A percentile compares a stretch with the other conserved stretches of the same genome.
These are phyloP conservation scores for Drosophila siamana DNA, from an alignment of 2,888 invertebrate species.

Conservation along the genomic window DNA sequence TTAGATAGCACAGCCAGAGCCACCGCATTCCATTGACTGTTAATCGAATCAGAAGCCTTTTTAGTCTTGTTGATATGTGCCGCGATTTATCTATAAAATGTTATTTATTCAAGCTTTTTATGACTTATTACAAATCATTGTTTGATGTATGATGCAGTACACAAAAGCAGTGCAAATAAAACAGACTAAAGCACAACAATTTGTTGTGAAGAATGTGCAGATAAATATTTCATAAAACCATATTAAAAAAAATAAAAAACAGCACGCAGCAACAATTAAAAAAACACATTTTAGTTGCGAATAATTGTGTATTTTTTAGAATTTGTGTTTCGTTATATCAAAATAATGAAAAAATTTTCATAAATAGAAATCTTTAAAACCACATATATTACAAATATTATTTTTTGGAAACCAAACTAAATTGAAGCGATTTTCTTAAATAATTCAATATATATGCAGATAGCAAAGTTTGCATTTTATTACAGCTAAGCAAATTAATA, in stretches of 20 bases:
- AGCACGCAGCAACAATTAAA: not conserved
- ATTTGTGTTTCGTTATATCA: not conserved
- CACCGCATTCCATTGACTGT: not conserved
- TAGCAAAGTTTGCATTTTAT: too few relatives aligned
- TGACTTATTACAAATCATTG: not conserved
- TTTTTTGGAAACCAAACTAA: not conserved
- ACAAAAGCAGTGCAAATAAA: not conserved
- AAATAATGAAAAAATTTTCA: not conserved
- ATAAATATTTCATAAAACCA: conserved; percentile 8
- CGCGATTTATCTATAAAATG: not conserved
- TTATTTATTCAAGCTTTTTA: not conserved
- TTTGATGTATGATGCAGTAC: not conserved
- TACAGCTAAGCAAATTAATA: too few relatives aligned
- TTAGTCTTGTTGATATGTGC: not conserved
- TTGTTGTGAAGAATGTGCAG: not conserved
- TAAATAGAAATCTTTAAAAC: not conserved
- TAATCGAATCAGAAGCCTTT: not conserved
- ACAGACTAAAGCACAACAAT: not conserved
- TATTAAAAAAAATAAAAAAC: not conserved
- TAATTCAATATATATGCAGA: not conserved
- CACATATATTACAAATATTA: not conserved
- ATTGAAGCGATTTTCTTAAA: not conserved
- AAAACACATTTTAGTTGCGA: not conserved
- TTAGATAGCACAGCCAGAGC: not conserved
- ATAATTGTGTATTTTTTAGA: not conserved